Evolutionary conservation across 2,113 vertebrate genomes (phyloP), one percentile per base, ranked within the genome.

Genomic region (Canis aureus): DNA sequence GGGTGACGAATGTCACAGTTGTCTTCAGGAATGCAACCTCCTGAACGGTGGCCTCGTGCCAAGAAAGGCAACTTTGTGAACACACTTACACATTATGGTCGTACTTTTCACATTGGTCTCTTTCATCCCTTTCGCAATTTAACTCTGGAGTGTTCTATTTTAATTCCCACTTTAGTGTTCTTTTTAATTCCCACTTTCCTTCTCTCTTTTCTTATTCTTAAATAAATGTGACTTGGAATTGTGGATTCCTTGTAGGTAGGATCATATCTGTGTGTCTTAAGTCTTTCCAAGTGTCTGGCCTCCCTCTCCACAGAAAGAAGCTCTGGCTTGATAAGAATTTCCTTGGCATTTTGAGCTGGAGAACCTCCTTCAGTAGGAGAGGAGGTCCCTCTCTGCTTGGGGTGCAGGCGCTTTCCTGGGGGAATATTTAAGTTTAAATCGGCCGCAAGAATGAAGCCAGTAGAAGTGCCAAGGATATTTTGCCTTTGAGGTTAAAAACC

Each of bases 361-460:
- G 49, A 15, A 2, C 16, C 20, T 69, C 35, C 13, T 12, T n/a
- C 85, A 13, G 22, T n/a, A 25, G 53, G 29, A 53, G 86, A 17
- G 82, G n/a, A 76, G 23, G 32, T 53, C 15, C 16, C 5, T 3
- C n/a, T 57, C 62, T 62, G 67, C 62, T 8, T 8, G n/a, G 53
- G 84, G 96, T 64, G 51, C 90, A 95, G 62, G 49, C 38, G 5
- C 57, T 96, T 81, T 88, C 57, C 51, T 80, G 95, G 95, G 79
- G 81, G 91, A 38, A 96, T 51, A 71, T n/a, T 66, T 90, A 84
- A 66, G 87, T 97, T 98, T 89, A 95, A 98, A 97, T 35, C 59
- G 92, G 95, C 95, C 93, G 84, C 86, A 97, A 90, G 10, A 76
- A 93, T 95, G 95, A 83, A 85, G 96, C 60, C 89, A 84, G 74